Evolutionary conservation across 2,797 vertebrate genomes (phyloP).

Genomic region (Crocidura indochinensis): DNA sequence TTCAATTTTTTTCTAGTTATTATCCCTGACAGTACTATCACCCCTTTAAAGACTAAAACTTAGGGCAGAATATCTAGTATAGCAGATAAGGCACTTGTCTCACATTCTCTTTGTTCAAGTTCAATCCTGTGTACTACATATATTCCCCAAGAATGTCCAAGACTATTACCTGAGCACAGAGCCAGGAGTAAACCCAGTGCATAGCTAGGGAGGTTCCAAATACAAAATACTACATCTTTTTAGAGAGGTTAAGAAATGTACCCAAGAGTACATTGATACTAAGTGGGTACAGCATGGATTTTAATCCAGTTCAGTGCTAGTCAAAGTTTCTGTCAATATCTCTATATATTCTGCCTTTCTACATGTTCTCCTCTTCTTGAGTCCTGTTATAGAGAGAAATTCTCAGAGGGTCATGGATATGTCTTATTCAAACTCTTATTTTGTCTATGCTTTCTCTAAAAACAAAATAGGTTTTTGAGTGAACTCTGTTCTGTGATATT

Average conservation of each 20-base stretch:
- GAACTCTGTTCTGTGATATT: not conserved
- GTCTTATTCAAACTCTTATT: not conserved
- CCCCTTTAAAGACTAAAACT: not conserved
- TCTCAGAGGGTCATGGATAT: not conserved
- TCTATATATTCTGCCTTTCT: not conserved
- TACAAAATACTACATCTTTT: not conserved
- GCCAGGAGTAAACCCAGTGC: too few species aligned
- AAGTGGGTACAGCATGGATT: not conserved
- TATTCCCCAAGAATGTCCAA: too few species aligned
- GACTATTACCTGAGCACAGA: too few species aligned
- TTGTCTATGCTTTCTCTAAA: not conserved
- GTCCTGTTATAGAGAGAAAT: not conserved
- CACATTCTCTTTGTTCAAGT: too few species aligned
- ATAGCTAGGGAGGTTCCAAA: too few species aligned
- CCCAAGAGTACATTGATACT: not conserved
- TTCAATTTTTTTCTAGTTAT: not conserved
- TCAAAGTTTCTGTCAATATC: not conserved
- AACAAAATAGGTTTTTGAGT: conserved; percentile 11
- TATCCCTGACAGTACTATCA: not conserved
- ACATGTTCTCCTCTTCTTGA: not conserved
- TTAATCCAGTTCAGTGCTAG: not conserved
- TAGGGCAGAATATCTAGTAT: not conserved
- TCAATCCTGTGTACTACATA: too few species aligned
- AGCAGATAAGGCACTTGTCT: too few species aligned
- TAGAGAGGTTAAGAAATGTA: conserved; percentile 3